Evolutionary conservation across 2,113 vertebrate genomes (phyloP).

Genomic region (Sylvietta virens): DNA sequence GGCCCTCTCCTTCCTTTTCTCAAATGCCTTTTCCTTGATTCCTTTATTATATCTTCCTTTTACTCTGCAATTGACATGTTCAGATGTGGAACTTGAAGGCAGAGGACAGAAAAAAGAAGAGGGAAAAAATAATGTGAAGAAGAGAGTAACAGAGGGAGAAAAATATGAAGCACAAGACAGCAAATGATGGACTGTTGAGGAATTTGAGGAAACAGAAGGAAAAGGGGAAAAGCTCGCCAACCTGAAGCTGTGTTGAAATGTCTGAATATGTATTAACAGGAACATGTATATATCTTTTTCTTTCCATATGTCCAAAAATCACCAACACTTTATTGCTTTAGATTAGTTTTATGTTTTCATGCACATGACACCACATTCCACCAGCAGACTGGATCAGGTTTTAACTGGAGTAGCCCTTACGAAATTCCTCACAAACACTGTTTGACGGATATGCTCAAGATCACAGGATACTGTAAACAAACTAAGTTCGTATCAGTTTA

Average conservation of each 20-base stretch:
- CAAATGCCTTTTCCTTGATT: slow-evolving; percentile 42
- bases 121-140: slow-evolving; percentile 34
- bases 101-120: slow-evolving; percentile 53
- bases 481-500: background rate
- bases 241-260: background rate
- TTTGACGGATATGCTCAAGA: background rate
- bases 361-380: background rate
- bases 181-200: slow-evolving; percentile 12
- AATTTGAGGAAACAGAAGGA: slow-evolving; percentile 17
- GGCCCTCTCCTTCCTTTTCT: slow-evolving; percentile 52
- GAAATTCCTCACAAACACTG: background rate
- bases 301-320: background rate
- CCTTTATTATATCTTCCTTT: slow-evolving; percentile 55
- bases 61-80: slow-evolving; percentile 38
- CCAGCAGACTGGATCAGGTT: background rate
- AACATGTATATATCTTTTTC: background rate
- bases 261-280: background rate
- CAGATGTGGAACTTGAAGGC: slow-evolving; percentile 44
- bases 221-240: background rate
- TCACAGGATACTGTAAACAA: background rate
- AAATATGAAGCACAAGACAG: slow-evolving; percentile 21
- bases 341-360: background rate
- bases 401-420: background rate
- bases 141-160: slow-evolving; percentile 22
- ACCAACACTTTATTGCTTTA: background rate